These are phyloP conservation scores for Carcina quercana DNA, from an alignment of 2,888 invertebrate species.

Conservation along the genomic window DNA sequence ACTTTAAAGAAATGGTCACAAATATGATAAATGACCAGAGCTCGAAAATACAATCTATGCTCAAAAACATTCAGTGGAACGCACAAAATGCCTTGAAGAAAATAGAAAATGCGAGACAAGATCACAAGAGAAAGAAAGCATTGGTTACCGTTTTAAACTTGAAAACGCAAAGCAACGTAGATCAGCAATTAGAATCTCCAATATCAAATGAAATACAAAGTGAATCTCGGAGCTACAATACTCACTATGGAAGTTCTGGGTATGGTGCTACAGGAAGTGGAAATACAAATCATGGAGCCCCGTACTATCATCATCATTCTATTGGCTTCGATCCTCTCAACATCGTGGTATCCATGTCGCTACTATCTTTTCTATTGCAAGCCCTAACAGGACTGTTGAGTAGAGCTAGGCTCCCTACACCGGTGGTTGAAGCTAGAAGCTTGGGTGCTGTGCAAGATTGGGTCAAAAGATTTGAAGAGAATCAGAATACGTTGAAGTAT, in stretches of 20 bases:
- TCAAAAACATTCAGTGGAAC: slow-evolving; percentile 54
- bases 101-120: slow-evolving; percentile 29
- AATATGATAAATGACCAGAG: slow-evolving; percentile 58
- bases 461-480: slow-evolving; percentile 39
- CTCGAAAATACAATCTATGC: slow-evolving; percentile 45
- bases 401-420: slow-evolving; percentile 50
- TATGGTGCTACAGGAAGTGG: slow-evolving; percentile 45
- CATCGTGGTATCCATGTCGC: slow-evolving; percentile 62
- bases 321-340: slow-evolving; percentile 70
- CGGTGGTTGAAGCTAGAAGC: slow-evolving; percentile 50
- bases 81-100: slow-evolving; percentile 51
- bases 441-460: slow-evolving; percentile 38
- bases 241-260: slow-evolving; percentile 42
- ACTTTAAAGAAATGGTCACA: slow-evolving; percentile 48
- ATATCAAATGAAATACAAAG: slow-evolving; percentile 13
- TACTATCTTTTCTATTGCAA: slow-evolving; percentile 61
- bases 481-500: slow-evolving; percentile 24
- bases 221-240: slow-evolving; percentile 43
- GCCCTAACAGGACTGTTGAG: slow-evolving; percentile 56
- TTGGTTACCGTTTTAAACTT: slow-evolving; percentile 3
- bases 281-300: slow-evolving; percentile 20
- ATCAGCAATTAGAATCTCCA: slow-evolving; percentile 49
- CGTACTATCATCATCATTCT: slow-evolving; percentile 63
- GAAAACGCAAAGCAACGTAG: slow-evolving; percentile 15
- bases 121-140: background rate